Percentiles rank a stretch among this genome's conserved stretches.
Evolutionary conservation across 2,888 invertebrate species (phyloP).

Genomic region (Augochlorella aurata): DNA sequence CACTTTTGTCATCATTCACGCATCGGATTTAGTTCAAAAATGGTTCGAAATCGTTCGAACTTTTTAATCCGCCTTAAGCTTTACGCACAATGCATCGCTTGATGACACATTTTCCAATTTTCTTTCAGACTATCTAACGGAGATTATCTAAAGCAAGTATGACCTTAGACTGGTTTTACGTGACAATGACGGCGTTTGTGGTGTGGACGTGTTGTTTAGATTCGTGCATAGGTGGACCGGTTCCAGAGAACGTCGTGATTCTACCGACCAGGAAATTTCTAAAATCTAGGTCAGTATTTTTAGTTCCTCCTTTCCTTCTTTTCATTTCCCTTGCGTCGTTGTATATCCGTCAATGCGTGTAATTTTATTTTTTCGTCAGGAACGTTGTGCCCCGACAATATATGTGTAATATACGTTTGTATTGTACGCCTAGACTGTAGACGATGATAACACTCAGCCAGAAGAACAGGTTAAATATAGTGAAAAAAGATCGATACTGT

Average conservation of each 20-base stretch:
- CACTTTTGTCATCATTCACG: neutral
- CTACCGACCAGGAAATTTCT: constrained; percentile 13
- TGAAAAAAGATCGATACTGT: neutral
- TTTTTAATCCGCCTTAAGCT: neutral
- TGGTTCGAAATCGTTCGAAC: too few relatives aligned
- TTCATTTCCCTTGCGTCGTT: neutral
- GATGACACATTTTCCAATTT: neutral
- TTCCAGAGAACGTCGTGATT: neutral
- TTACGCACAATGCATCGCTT: neutral
- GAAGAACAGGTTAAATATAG: neutral
- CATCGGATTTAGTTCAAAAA: neutral
- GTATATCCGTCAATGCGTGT: neutral
- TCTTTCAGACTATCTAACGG: constrained; percentile 17
- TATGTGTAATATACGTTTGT: too few relatives aligned
- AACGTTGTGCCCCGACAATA: too few relatives aligned
- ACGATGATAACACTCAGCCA: neutral
- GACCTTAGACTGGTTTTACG: constrained; percentile 7
- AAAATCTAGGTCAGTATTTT: constrained; percentile 44
- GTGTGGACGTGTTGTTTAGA: constrained; percentile 23
- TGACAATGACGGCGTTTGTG: constrained; percentile 13
- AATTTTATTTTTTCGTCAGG: neutral
- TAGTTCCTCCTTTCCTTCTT: neutral
- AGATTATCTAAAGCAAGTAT: neutral
- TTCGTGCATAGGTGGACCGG: constrained; percentile 17
- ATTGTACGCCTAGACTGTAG: neutral